Evolutionary conservation across 2,797 vertebrate genomes (phyloP), one percentile per base, ranked within the genome.

Genomic region (Coregonus sp.): DNA sequence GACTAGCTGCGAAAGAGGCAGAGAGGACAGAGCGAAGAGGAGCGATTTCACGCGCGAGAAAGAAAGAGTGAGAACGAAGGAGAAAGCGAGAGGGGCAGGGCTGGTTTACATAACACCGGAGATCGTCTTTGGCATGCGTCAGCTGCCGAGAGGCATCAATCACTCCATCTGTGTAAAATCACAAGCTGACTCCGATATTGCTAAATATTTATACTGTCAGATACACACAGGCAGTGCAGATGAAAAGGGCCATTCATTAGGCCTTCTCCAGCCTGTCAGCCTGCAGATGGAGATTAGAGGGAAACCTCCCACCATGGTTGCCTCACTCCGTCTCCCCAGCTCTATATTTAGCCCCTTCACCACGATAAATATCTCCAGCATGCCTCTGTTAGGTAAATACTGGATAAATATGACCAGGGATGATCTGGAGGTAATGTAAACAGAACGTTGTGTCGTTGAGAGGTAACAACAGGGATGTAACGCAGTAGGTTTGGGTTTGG

Each of bases 151-250:
- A 97, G 95, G 95, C 96, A 97, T 98, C 97, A 97, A 97, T 98
- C 97, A 97, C 96, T 98, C 97, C 97, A 98, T 98, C 97, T 98
- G 97, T 96, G 97, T 97, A 97, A 95, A 97, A 98, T 98, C 96
- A 98, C 95, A 93, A 96, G 96, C 96, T 95, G 97, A 97, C 96
- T 97, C 95, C 94, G 91, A 96, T 96, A 96, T 96, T 95, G 96
- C 96, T 98, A 98, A 98, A 98, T 98, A 98, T 98, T 98, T 98
- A 98, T 96, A 96, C 96, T 98, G 97, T 97, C 97, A 97, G 95
- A 96, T 96, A 96, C 96, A 97, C 96, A 97, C 95, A 95, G 96
- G 95, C 95, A 96, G 95, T 95, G 93, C 95, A 97, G 96, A 97
- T 98, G 97, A 97, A 97, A 98, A 96, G 96, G 96, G 95, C 95